phyloP scores from a whole-genome alignment of 2,113 vertebrate species.

The Eubucco bourcierii region DNA sequence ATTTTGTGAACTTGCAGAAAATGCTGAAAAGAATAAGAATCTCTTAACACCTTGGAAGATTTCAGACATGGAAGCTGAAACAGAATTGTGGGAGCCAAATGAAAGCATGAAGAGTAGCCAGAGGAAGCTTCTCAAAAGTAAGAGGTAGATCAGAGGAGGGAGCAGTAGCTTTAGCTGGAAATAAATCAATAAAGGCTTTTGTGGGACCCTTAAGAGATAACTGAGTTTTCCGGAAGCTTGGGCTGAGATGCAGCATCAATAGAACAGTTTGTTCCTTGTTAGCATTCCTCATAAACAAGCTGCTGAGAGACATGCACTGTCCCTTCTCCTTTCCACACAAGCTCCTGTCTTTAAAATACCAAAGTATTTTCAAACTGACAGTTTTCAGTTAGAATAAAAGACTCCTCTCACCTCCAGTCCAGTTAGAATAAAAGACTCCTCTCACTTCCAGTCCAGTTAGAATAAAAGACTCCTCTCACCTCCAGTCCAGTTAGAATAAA shows the following conservation, averaged over 20 bases:
- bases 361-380: not conserved
- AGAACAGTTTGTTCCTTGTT: not conserved
- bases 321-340: not conserved
- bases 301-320: not conserved
- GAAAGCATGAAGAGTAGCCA: slow-evolving; percentile 2
- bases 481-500: not conserved
- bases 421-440: too few species aligned
- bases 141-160: not conserved
- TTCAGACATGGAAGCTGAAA: not conserved
- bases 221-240: not conserved
- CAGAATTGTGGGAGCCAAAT: not conserved
- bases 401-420: not conserved
- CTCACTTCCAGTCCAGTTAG: not conserved
- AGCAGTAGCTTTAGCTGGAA: not conserved
- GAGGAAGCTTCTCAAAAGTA: not conserved
- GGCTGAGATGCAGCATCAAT: not conserved
- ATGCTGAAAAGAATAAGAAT: not conserved
- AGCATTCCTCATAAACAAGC: not conserved
- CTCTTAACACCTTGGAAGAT: not conserved
- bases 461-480: not conserved
- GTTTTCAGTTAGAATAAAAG: not conserved
- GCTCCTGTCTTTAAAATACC: not conserved
- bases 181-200: not conserved
- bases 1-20: not conserved
- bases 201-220: not conserved